Percentiles rank a stretch among this genome's conserved stretches.
phyloP scores from a whole-genome alignment of 2,888 invertebrate genomes.

The Desoria tigrina region DNA sequence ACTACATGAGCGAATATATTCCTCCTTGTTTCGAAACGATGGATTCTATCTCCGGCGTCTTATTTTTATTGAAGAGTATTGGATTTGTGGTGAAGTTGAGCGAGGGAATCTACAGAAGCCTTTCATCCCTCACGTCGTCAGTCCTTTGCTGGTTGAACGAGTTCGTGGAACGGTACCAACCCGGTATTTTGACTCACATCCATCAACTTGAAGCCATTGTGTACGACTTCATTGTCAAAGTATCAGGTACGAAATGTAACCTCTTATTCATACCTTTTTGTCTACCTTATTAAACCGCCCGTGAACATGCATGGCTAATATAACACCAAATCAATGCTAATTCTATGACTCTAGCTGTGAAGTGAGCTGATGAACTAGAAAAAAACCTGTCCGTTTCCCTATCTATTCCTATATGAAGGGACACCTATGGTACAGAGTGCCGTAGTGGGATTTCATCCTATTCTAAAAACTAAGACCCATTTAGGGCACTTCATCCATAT shows the following conservation, averaged over 20 bases:
- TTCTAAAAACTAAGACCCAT: too few relatives aligned
- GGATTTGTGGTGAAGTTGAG: constrained; percentile 35
- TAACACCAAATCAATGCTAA: too few relatives aligned
- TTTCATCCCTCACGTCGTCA: constrained; percentile 29
- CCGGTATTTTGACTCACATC: constrained; percentile 32
- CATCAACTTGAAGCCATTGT: constrained; percentile 44
- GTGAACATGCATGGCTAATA: too few relatives aligned
- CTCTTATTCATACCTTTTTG: constrained; percentile 5
- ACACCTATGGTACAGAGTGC: too few relatives aligned
- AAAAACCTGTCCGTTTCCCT: too few relatives aligned
- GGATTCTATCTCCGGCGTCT: too few relatives aligned
- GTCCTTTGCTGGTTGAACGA: constrained; percentile 27
- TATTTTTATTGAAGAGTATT: constrained; percentile 27
- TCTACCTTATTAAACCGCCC: background rate
- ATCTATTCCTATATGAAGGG: too few relatives aligned
- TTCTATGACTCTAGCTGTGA: too few relatives aligned
- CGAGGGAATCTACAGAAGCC: constrained; percentile 31
- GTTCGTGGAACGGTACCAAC: constrained; percentile 42
- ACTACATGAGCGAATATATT: too few relatives aligned
- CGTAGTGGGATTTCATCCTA: too few relatives aligned
- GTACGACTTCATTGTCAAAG: constrained; percentile 33
- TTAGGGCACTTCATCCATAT: too few relatives aligned
- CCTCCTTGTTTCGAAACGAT: too few relatives aligned
- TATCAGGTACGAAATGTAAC: constrained; percentile 43
- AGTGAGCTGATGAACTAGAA: background rate